phyloP scores from a whole-genome alignment of 2,797 vertebrate genomes.

The Myotis planiceps region DNA sequence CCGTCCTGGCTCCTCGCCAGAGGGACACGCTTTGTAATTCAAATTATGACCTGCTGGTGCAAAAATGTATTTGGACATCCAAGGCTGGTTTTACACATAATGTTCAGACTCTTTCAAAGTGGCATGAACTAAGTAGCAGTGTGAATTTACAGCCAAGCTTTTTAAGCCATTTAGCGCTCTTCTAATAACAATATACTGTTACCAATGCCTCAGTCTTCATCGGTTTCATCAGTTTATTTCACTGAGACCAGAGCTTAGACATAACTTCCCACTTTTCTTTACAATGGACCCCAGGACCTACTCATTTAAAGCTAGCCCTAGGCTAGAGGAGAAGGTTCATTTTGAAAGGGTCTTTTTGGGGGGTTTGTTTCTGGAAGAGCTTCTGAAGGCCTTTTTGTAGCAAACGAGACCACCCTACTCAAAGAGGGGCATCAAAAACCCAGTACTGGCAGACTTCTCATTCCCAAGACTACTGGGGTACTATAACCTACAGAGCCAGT shows the following conservation, averaged over 20 bases:
- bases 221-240: slow-evolving; percentile 54
- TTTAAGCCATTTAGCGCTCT: slow-evolving; percentile 59
- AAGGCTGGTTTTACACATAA: slow-evolving; percentile 64
- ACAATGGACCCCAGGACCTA: neutral
- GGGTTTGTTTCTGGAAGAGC: neutral
- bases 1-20: neutral
- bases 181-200: slow-evolving; percentile 67
- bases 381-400: neutral
- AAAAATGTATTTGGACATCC: slow-evolving; percentile 65
- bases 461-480: neutral
- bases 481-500: neutral
- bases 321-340: neutral
- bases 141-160: slow-evolving; percentile 56
- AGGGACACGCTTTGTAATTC: slow-evolving; percentile 61
- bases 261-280: neutral
- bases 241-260: neutral
- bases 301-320: neutral
- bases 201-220: neutral
- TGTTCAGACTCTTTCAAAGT: slow-evolving; percentile 79
- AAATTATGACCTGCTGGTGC: slow-evolving; percentile 68
- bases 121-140: slow-evolving; percentile 62
- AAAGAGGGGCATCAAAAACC: neutral
- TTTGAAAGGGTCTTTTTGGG: slow-evolving; percentile 9
- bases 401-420: neutral
- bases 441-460: neutral